Conservation (phyloP, 53 echinoderm and acorn worm species). For the Crossaster papposus region DNA sequence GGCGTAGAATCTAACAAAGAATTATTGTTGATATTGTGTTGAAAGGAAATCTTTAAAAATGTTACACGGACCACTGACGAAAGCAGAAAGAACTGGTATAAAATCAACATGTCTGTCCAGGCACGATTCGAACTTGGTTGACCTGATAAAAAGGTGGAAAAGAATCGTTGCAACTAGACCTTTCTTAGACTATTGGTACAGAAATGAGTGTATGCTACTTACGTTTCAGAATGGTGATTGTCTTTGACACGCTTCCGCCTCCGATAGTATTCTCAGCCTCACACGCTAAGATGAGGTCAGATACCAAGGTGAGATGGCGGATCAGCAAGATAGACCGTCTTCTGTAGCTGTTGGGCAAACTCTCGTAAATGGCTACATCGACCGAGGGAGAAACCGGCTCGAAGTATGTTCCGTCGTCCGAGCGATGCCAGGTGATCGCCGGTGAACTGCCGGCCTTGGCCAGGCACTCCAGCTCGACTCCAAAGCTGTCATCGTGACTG, state of each 20-base stretch:
- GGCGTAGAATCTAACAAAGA: too few species aligned
- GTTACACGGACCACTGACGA: too few species aligned
- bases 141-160: too few species aligned
- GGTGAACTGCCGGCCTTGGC: constrained; percentile 35
- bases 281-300: constrained; percentile 18
- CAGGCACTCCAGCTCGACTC: constrained; percentile 39
- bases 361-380: constrained; percentile 39
- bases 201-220: too few species aligned
- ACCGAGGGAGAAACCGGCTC: constrained; percentile 14
- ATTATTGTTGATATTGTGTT: too few species aligned
- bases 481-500: constrained; percentile 40
- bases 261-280: neutral
- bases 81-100: too few species aligned
- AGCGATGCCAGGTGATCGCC: constrained; percentile 34
- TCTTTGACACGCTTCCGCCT: constrained; percentile 10
- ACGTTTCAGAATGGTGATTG: constrained; percentile 16
- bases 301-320: constrained; percentile 10
- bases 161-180: too few species aligned
- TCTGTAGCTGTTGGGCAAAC: constrained; percentile 40
- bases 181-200: too few species aligned
- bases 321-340: constrained; percentile 24
- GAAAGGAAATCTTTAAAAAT: neutral
- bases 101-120: too few species aligned
- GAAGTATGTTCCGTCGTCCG: constrained; percentile 22
- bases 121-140: too few species aligned